These are phyloP conservation scores for Agonopterix arenella DNA, from an alignment of 2,888 invertebrate species.

Conservation along the genomic window DNA sequence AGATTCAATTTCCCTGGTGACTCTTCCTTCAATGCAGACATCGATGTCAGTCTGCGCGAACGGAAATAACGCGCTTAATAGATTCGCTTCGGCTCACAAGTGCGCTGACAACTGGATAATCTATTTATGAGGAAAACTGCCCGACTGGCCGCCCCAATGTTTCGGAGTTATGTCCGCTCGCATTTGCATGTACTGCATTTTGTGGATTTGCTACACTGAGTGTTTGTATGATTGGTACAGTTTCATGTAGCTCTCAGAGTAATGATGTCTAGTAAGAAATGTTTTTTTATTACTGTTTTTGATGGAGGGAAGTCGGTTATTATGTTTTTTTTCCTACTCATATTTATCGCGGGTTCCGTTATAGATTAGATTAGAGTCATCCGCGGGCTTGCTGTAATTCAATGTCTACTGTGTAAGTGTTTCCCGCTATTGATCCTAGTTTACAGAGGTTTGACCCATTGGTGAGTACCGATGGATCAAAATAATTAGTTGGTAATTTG, in stretches of 20 bases:
- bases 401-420: too few species aligned
- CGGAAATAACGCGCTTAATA: conserved; percentile 75
- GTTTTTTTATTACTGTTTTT: too few species aligned
- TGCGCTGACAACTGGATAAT: conserved; percentile 70
- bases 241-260: background rate
- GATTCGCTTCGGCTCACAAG: conserved; percentile 70
- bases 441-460: too few species aligned
- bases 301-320: too few species aligned
- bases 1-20: conserved; percentile 1
- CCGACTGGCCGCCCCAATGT: conserved; percentile 27
- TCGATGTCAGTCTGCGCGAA: conserved; percentile 36
- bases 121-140: conserved; percentile 70
- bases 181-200: background rate
- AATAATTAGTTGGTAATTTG: too few species aligned
- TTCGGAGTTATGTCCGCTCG: conserved; percentile 1
- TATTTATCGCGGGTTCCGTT: too few species aligned
- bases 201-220: background rate
- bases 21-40: conserved; percentile 28
- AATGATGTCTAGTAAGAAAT: too few species aligned
- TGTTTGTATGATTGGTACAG: background rate
- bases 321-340: too few species aligned
- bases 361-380: too few species aligned
- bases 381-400: too few species aligned
- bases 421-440: too few species aligned
- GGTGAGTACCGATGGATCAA: too few species aligned